Base-by-base conservation (phyloP, 1,140 invertebrate genomes). In the Brachionus rubens region DNA sequence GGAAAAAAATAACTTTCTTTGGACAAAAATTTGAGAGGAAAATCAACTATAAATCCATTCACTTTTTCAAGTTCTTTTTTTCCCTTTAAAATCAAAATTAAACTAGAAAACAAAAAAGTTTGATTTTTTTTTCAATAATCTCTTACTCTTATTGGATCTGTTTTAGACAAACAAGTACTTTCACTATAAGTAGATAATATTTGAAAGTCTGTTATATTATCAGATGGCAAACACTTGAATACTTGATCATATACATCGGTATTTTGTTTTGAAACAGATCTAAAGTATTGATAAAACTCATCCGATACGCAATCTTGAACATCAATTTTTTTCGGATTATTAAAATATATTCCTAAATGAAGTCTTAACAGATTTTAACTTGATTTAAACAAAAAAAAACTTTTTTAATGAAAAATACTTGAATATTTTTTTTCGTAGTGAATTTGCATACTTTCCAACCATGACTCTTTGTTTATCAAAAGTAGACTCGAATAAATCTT, bases 311-410 rank as follows among this genome's bases (percentile, higher is more conserved):
- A 33, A 56, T 75, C 70, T 19, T 52, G 30, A 0, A 75, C 16
- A 41, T 75, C 70, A 16, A 54, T 21, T 48, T 48, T 70, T 16
- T 70, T 14, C 12, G 67, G 67, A 26, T 46, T 46, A 21, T 67
- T 67, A 14, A 67, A 67, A 67, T 67, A 47, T 21, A 72, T 41
- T n/a, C 67, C 67, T 16, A 52, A 43, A 72, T 50, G 67, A 36
- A 52, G 30, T 16, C 67, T 50, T 16, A 52, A 52, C 21, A 24
- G 9, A 12, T 16, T 19, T 33, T 41, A 41, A 43, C 3, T 10
- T 14, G 21, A 24, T 10, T 24, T 14, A 43, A 19, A 43, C 10
- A 30, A 30, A 10, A 14, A 10, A 3, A 30, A 62, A 36, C 12
- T n/a, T 12, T 59, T 7, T 26, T 50, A 14, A 16, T 36, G 3